phyloP scores from a whole-genome alignment of 2,113 vertebrate genomes.

The Hypocryptadius cinnamomeus region DNA sequence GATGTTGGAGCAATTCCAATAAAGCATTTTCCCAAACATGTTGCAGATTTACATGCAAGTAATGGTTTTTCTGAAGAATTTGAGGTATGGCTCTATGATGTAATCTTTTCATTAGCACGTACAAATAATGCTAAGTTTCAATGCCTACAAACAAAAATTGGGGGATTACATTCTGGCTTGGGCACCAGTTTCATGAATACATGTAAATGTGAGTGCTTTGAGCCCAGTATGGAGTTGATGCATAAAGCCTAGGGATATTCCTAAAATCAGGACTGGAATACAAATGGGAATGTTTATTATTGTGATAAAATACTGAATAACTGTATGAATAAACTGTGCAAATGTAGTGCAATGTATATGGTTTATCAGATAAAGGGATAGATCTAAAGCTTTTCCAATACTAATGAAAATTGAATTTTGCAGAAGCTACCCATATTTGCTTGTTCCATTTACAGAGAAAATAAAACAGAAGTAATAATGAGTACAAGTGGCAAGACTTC shows the following conservation, averaged over 20 bases:
- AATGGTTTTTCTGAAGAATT: conserved; percentile 89
- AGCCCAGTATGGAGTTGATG: neutral
- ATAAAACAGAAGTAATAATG: neutral
- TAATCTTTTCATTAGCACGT: conserved; percentile 36
- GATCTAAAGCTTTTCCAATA: neutral
- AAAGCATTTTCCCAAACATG: conserved; percentile 89
- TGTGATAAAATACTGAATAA: neutral
- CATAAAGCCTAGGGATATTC: neutral
- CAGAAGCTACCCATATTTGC: neutral
- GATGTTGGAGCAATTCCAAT: conserved; percentile 80
- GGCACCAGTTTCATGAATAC: neutral
- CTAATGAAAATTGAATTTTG: neutral
- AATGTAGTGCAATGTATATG: neutral
- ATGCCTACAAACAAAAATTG: neutral
- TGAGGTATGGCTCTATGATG: conserved; percentile 78
- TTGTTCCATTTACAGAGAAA: conserved; percentile 12
- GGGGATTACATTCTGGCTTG: neutral
- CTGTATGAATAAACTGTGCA: neutral
- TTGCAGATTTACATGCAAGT: conserved; percentile 85
- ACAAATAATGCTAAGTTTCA: neutral
- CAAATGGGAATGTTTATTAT: neutral
- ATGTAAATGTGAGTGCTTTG: neutral
- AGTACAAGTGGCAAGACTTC: neutral
- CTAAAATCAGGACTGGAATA: neutral
- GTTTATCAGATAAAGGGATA: neutral